A percentile compares a stretch with the other conserved stretches of the same genome.
Evolutionary conservation across 2,113 vertebrate genomes (phyloP).

Genomic region (Leucosticte australis): DNA sequence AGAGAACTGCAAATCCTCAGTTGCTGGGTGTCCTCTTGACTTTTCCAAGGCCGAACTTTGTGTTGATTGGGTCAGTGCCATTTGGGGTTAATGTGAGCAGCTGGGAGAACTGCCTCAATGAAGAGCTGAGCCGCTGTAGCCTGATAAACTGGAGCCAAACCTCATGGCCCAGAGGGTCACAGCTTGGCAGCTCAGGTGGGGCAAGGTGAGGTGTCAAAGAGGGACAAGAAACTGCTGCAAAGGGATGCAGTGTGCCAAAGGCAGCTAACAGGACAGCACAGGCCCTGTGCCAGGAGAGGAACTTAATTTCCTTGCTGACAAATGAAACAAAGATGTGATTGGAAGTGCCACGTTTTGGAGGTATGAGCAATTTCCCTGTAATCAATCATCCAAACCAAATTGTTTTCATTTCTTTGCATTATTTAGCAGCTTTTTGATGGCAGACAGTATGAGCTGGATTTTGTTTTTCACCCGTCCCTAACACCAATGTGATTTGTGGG

Average conservation of each 20-base stretch:
- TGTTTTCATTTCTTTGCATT: conserved; percentile 72
- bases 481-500: neutral
- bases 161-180: neutral
- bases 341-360: conserved; percentile 36
- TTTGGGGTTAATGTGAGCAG: neutral
- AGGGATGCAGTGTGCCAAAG: neutral
- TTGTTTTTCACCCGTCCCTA: neutral
- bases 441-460: conserved; percentile 26
- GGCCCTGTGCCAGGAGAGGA: conserved; percentile 5
- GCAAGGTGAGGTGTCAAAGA: neutral
- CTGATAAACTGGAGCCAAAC: neutral
- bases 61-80: neutral
- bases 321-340: conserved; percentile 68
- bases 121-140: neutral
- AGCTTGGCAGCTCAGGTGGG: neutral
- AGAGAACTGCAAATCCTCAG: neutral
- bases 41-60: neutral
- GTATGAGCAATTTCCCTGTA: conserved; percentile 65
- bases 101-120: neutral
- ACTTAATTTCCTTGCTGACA: conserved; percentile 48
- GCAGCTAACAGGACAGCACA: neutral
- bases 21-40: neutral
- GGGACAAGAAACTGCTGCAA: neutral
- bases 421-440: conserved; percentile 69
- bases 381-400: conserved; percentile 71